Evolutionary conservation across 2,888 invertebrate genomes (phyloP), one percentile per base, ranked within the genome.

Genomic region (Ochropacha duplaris): DNA sequence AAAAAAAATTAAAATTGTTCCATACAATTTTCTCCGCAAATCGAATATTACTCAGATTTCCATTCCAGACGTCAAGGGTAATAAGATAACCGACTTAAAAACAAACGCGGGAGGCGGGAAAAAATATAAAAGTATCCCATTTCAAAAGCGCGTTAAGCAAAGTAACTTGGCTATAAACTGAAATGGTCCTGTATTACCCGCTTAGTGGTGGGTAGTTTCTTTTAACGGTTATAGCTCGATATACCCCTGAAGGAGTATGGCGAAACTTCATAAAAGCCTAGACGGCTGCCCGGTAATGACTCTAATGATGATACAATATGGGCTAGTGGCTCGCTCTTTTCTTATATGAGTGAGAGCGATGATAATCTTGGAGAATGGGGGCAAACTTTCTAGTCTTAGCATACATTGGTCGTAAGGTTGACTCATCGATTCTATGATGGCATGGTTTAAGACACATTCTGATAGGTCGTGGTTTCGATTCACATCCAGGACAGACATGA

Each of bases 181-280:
- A 71, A 74, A 74, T 65, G 67, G 70, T 61, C 51, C 62, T 54
- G 64, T 73, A 73, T 66, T 74, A 71, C 66, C 61, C 77, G 74
- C 73, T 81, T 77, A 78, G 79, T 65, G 69, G 69, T 65, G 64
- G 71, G 76, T 75, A 81, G 80, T 83, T 83, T 79, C 78, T 78
- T 83, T 82, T 84, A 83, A 84, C 81, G 82, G 63, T 82, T 70
- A 81, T 76, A 64, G 60, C 58, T 60, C 34, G 50, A 44, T 60
- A 61, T 57, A 59, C 57, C 57, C 26, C 50, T 51, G 51, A 44
- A 50, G 60, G 63, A 66, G 65, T 68, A 69, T 65, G 61, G 61
- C 57, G 59, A 59, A 56, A 59, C 61, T 56, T 56, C 56, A 50
- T 51, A 55, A 58, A 51, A 55, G 55, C 55, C 31, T 39, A 50